Percentiles rank a stretch among this genome's conserved stretches.
phyloP scores from a whole-genome alignment of 1,140 invertebrate species.

The Epicauta chinensis region DNA sequence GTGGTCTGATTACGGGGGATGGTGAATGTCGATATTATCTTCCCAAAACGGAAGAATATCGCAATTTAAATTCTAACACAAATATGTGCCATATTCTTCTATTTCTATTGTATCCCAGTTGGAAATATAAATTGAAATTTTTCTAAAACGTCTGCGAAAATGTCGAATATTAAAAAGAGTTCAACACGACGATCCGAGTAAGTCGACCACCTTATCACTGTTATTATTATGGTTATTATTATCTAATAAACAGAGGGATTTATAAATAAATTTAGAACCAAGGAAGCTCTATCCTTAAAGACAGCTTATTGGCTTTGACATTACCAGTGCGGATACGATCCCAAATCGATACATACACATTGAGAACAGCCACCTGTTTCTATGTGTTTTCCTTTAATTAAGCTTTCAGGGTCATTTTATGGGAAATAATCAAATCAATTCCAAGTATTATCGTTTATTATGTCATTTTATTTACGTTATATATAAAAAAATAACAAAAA shows the following conservation, averaged over 20 bases:
- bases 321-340: constrained; percentile 6
- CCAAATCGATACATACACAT: neutral
- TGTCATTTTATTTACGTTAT: too few species aligned
- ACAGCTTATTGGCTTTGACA: constrained; percentile 7
- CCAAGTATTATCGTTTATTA: too few species aligned
- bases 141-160: constrained; percentile 26
- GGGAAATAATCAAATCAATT: too few species aligned
- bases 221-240: neutral
- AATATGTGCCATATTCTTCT: constrained; percentile 25
- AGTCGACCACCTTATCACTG: constrained; percentile 36
- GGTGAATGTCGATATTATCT: too few species aligned
- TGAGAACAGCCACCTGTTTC: too few species aligned
- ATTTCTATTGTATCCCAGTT: constrained; percentile 19
- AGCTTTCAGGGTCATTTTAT: too few species aligned
- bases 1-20: too few species aligned
- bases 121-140: constrained; percentile 29
- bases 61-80: neutral
- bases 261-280: neutral
- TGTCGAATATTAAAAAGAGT: constrained; percentile 43
- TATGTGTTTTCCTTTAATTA: too few species aligned
- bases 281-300: neutral
- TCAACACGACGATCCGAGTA: constrained; percentile 44
- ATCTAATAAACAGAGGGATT: neutral
- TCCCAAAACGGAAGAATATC: neutral
- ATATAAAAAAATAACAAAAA: too few species aligned